Conservation (phyloP, 1,140 invertebrate species). For the Dinothrombium tinctorium region DNA sequence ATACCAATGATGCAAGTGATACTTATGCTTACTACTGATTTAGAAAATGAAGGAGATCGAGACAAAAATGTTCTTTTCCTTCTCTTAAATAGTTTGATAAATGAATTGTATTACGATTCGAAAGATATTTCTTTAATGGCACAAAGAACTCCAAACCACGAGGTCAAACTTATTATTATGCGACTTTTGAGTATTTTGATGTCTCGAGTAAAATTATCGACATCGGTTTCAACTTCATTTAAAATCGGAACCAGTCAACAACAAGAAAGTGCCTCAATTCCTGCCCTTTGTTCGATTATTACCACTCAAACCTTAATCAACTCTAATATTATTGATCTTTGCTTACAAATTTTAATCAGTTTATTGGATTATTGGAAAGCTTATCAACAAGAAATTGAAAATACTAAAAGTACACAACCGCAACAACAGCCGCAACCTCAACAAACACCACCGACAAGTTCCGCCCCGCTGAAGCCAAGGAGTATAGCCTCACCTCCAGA, state of each 20-base stretch:
- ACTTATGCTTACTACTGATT: slow-evolving; percentile 42
- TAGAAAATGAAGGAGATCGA: slow-evolving; percentile 55
- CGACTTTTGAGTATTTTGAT: slow-evolving; percentile 48
- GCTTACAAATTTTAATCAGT: slow-evolving; percentile 47
- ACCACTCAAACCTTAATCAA: slow-evolving; percentile 50
- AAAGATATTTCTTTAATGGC: slow-evolving; percentile 22
- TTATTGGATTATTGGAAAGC: slow-evolving; percentile 60
- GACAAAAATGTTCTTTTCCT: slow-evolving; percentile 48
- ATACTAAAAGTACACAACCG: slow-evolving; percentile 11
- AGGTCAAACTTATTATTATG: slow-evolving; percentile 70
- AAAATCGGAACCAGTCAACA: background rate
- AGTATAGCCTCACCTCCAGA: slow-evolving; percentile 36
- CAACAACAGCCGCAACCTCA: slow-evolving; percentile 20
- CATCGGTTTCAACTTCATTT: background rate
- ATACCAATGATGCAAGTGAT: slow-evolving; percentile 68
- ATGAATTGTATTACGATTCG: slow-evolving; percentile 46
- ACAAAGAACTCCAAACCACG: slow-evolving; percentile 35
- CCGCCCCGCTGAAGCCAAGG: slow-evolving; percentile 3
- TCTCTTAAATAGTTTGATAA: slow-evolving; percentile 43
- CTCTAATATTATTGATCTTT: slow-evolving; percentile 53
- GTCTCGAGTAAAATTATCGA: slow-evolving; percentile 37
- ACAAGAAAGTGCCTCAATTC: background rate
- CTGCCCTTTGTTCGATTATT: background rate
- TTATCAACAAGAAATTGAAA: slow-evolving; percentile 17
- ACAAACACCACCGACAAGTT: background rate